A percentile compares a stretch with the other conserved stretches of the same genome.
phyloP scores from a whole-genome alignment of 1,140 invertebrate genomes.

The Lepidostoma basale region DNA sequence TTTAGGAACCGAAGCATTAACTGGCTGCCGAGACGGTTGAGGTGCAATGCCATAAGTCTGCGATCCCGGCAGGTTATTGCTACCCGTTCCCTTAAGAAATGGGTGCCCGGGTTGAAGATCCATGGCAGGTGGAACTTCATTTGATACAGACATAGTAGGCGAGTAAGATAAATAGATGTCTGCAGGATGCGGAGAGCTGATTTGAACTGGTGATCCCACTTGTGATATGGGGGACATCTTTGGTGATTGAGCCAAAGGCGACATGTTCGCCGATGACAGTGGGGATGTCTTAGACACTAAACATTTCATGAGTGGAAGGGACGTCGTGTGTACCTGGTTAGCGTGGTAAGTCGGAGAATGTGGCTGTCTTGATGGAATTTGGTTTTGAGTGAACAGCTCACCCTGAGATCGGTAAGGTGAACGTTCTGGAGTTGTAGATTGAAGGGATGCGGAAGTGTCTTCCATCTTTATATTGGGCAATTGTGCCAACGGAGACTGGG shows the following conservation, averaged over 20 bases:
- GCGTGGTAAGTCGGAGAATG: slow-evolving; percentile 9
- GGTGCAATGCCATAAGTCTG: too few species aligned
- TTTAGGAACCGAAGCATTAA: not conserved
- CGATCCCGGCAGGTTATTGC: too few species aligned
- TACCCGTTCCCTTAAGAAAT: too few species aligned
- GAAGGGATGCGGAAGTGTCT: not conserved
- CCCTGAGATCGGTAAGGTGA: too few species aligned
- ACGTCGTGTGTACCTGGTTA: not conserved
- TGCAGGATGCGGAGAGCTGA: not conserved
- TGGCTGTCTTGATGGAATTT: not conserved
- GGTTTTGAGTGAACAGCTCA: too few species aligned
- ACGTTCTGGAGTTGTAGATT: not conserved
- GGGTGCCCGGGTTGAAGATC: too few species aligned
- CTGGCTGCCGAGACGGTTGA: too few species aligned
- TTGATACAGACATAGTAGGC: not conserved
- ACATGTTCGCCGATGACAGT: slow-evolving; percentile 2
- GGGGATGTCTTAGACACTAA: slow-evolving; percentile 19
- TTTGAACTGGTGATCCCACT: not conserved
- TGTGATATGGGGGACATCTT: slow-evolving; percentile 4
- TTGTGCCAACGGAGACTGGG: not conserved
- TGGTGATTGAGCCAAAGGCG: not conserved
- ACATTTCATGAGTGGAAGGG: not conserved
- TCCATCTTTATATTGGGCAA: not conserved
- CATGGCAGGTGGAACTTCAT: slow-evolving; percentile 14
- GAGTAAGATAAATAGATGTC: too few species aligned